Conservation (phyloP, 2,113 vertebrate genomes). For the Tenebrosternarchus preto region DNA sequence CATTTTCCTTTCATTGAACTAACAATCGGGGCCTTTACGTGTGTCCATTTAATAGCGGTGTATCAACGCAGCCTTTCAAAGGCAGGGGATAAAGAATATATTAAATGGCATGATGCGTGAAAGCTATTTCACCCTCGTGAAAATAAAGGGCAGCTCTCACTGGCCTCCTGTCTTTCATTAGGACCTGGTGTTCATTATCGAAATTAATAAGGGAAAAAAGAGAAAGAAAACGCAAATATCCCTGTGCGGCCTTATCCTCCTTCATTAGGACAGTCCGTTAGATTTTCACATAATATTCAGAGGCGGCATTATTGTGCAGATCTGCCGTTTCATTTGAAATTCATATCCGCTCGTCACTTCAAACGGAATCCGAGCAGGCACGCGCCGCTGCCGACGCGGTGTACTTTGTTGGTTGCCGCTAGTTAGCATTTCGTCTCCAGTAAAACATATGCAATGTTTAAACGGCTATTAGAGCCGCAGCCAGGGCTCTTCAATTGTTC, state of each 20-base stretch:
- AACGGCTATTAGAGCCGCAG: constrained; percentile 79
- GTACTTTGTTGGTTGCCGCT: constrained; percentile 82
- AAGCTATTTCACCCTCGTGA: constrained; percentile 68
- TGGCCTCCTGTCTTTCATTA: constrained; percentile 62
- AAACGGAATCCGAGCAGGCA: constrained; percentile 89
- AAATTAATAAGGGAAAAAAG: constrained; percentile 49
- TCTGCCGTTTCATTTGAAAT: constrained; percentile 90
- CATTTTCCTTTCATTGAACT: constrained; percentile 14
- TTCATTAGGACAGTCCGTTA: constrained; percentile 77
- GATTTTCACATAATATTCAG: constrained; percentile 69
- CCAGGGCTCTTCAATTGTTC: constrained; percentile 74
- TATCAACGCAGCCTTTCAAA: constrained; percentile 47
- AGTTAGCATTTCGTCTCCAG: constrained; percentile 92
- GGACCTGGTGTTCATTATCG: constrained; percentile 71
- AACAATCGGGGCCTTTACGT: constrained; percentile 26
- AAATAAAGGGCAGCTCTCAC: constrained; percentile 53
- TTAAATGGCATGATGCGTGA: constrained; percentile 68
- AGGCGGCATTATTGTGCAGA: constrained; percentile 86
- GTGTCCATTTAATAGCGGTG: constrained; percentile 33
- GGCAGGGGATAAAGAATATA: constrained; percentile 59
- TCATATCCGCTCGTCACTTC: constrained; percentile 93
- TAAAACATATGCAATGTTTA: constrained; percentile 84
- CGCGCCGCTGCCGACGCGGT: constrained; percentile 79
- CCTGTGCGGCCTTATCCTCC: constrained; percentile 72
- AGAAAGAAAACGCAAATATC: constrained; percentile 70